Evolutionary conservation across 1,140 invertebrate species (phyloP).

Genomic region (Scylla paramamosain): DNA sequence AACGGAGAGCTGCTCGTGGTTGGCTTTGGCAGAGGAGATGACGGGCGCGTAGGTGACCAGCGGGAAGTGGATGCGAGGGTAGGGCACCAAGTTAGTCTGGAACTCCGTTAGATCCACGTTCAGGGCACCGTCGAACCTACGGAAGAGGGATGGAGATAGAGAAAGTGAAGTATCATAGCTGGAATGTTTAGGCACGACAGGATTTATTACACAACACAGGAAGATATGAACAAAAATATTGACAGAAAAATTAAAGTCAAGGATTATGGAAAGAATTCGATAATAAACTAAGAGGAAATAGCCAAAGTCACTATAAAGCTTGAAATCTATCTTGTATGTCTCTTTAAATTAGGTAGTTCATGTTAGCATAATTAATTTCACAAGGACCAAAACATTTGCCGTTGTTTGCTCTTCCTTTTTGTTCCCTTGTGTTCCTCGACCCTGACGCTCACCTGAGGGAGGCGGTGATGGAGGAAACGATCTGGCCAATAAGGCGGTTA

Average conservation of each 20-base stretch:
- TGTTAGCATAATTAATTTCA: too few relatives aligned
- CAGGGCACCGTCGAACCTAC: slow-evolving; percentile 93
- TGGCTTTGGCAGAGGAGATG: slow-evolving; percentile 91
- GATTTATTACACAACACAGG: too few relatives aligned
- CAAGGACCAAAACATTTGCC: too few relatives aligned
- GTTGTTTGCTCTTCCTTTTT: too few relatives aligned
- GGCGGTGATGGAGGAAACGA: slow-evolving; percentile 62
- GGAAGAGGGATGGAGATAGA: slow-evolving; percentile 80
- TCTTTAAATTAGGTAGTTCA: too few relatives aligned
- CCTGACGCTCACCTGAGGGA: slow-evolving; percentile 22
- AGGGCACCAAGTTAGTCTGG: slow-evolving; percentile 92
- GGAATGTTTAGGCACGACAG: too few relatives aligned
- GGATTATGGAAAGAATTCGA: too few relatives aligned
- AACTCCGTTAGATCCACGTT: slow-evolving; percentile 95
- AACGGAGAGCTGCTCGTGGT: slow-evolving; percentile 90
- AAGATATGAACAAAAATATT: not conserved
- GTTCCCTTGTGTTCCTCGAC: not conserved
- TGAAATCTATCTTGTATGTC: too few relatives aligned
- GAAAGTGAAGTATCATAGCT: too few relatives aligned
- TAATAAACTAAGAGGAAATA: too few relatives aligned
- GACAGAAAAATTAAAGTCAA: not conserved
- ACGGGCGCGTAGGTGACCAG: slow-evolving; percentile 93
- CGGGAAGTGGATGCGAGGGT: slow-evolving; percentile 91
- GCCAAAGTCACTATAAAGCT: too few relatives aligned
- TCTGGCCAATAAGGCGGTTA: slow-evolving; percentile 65